These are phyloP conservation scores for Napeogenes sylphis DNA, from an alignment of 2,888 invertebrate genomes.

Conservation along the genomic window DNA sequence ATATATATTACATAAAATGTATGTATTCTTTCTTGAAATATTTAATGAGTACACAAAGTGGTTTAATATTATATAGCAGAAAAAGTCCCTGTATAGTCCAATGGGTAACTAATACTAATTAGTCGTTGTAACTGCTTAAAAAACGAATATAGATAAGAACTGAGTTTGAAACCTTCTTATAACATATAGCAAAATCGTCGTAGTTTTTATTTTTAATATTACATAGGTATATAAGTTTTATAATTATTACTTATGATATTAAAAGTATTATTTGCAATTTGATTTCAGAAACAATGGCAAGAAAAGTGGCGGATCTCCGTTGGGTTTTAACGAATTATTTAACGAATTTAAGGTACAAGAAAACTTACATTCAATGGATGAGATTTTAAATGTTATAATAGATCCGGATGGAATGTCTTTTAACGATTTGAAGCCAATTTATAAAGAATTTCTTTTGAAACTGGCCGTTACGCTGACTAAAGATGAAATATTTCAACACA, in stretches of 20 bases:
- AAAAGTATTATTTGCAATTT: conserved; percentile 2
- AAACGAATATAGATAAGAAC: too few relatives aligned
- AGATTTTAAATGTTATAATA: conserved; percentile 91
- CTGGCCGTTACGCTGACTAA: conserved; percentile 93
- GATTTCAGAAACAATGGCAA: conserved; percentile 79
- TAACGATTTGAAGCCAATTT: conserved; percentile 93
- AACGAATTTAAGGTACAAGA: conserved; percentile 92
- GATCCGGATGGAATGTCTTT: conserved; percentile 96
- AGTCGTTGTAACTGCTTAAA: too few relatives aligned
- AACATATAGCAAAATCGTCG: too few relatives aligned
- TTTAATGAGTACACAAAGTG: too few relatives aligned
- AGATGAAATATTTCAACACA: conserved; percentile 92
- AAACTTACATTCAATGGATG: conserved; percentile 91
- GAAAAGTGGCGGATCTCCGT: conserved; percentile 85
- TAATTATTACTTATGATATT: not conserved
- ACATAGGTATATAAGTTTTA: not conserved
- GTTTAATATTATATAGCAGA: too few relatives aligned
- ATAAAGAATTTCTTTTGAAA: conserved; percentile 92
- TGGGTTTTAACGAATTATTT: conserved; percentile 91
- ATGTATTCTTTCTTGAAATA: too few relatives aligned
- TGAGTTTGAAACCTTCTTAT: too few relatives aligned
- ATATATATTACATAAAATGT: too few relatives aligned
- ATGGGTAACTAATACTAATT: too few relatives aligned
- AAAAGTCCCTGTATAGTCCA: too few relatives aligned
- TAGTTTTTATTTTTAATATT: too few relatives aligned